Evolutionary conservation across 2,113 vertebrate species (phyloP), one percentile per base, ranked within the genome.

Genomic region (Megaleporinus macrocephalus): DNA sequence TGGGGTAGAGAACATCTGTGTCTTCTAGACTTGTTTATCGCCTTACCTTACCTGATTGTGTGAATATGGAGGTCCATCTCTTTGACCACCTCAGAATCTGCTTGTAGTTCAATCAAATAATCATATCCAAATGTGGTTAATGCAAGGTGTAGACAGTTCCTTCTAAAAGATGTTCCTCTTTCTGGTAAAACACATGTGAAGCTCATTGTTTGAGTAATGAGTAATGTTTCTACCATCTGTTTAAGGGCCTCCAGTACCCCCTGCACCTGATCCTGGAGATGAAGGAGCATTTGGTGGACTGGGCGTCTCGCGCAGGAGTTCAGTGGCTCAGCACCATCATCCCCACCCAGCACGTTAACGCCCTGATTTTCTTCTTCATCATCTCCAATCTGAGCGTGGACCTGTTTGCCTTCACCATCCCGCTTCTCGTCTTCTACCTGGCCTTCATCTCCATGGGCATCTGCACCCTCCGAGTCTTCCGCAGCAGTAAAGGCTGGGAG

Each of bases 311-410:
- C 75, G 98, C 97, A 0, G 98, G 98, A 57, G 95, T 98, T 92
- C 97, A 97, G 78, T 99, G 98, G 98, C 91, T 99, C 75, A 98
- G 96, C 89, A 97, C 96, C 29, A 92, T 97, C 85, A 92, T 99
- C 81, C 98, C 98, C 26, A 98, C 97, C 0, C 97, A 99, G 49
- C 98, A 99, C 72, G 95, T 99, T 91, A 99, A 99, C 7, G 97
- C 98, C 4, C 96, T 99, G 16, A 89, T 98, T 86, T 97, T 99
- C 93, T 99, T 99, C 93, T 99, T 99, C 93, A 95, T 99, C 91
- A 93, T 99, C 90, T 99, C 98, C 92, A 99, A 97, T 89, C 94
- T 99, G 80, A 99, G 97, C 15, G 90, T 97, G 1, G 96, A 98
- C 83, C 95, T 99, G 90, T 99, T 99, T 80, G 96, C 97, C 73